Evolutionary conservation across 2,888 invertebrate genomes (phyloP).

Genomic region (Liopterus haemorrhoidalis): DNA sequence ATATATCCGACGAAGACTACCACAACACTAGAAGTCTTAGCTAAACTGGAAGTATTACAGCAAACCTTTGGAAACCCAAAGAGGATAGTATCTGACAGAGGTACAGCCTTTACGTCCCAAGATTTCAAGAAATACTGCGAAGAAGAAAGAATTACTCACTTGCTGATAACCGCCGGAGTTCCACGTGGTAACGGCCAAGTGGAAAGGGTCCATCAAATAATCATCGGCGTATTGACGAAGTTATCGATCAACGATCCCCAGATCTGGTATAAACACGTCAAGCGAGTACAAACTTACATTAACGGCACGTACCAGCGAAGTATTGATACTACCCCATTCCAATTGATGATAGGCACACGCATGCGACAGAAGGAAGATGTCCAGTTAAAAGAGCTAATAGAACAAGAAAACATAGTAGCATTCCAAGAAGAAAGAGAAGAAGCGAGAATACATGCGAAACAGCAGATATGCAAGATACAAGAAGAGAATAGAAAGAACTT

Average conservation of each 20-base stretch:
- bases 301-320: constrained; percentile 28
- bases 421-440: constrained; percentile 22
- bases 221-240: constrained; percentile 29
- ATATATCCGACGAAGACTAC: constrained; percentile 23
- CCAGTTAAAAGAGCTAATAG: constrained; percentile 19
- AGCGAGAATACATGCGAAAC: constrained; percentile 17
- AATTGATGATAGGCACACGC: constrained; percentile 25
- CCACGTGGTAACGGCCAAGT: constrained; percentile 23
- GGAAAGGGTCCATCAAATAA: constrained; percentile 27
- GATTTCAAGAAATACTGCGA: constrained; percentile 21
- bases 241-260: constrained; percentile 22
- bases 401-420: constrained; percentile 20
- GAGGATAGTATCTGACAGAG: constrained; percentile 23
- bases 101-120: constrained; percentile 19
- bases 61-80: constrained; percentile 22
- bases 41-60: constrained; percentile 13
- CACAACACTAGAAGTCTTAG: constrained; percentile 15
- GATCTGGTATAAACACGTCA: constrained; percentile 28
- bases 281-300: constrained; percentile 22
- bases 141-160: constrained; percentile 20
- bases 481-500: constrained; percentile 31
- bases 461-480: constrained; percentile 27
- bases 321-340: constrained; percentile 27
- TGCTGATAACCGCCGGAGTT: constrained; percentile 20
- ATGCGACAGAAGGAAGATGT: constrained; percentile 24